phyloP scores from a whole-genome alignment of 2,797 vertebrate species.

The Rhinophrynus dorsalis region DNA sequence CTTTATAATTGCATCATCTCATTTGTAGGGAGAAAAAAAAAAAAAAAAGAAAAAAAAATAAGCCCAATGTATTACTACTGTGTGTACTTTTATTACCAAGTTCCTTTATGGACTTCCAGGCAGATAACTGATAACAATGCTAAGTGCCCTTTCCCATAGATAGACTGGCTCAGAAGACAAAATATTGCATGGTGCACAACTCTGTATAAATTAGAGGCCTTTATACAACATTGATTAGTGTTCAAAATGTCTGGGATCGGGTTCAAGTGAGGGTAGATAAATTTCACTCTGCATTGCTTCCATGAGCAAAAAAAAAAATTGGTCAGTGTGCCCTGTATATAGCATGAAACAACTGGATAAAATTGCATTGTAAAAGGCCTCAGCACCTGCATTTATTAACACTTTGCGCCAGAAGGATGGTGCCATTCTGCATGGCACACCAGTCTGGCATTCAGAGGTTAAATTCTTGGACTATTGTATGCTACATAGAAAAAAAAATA shows the following conservation, averaged over 20 bases:
- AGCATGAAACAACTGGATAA: slow-evolving; percentile 8
- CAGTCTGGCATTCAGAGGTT: too few relatives aligned
- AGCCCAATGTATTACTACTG: slow-evolving; percentile 61
- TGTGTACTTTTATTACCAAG: slow-evolving; percentile 47
- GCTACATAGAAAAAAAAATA: slow-evolving; percentile 51
- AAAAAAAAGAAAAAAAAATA: slow-evolving; percentile 57
- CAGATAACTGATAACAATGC: slow-evolving; percentile 53
- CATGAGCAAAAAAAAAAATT: slow-evolving; percentile 47
- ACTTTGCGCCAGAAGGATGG: too few relatives aligned
- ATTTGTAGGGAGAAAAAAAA: slow-evolving; percentile 50
- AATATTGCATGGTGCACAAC: slow-evolving; percentile 42
- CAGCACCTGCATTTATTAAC: slow-evolving; percentile 36
- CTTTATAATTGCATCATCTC: slow-evolving; percentile 73
- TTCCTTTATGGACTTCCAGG: slow-evolving; percentile 55
- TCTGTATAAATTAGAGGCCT: slow-evolving; percentile 52
- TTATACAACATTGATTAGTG: slow-evolving; percentile 52
- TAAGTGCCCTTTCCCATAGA: slow-evolving; percentile 46
- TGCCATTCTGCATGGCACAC: too few relatives aligned
- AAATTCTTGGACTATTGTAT: slow-evolving; percentile 30
- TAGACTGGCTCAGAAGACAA: slow-evolving; percentile 45
- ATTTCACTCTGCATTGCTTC: slow-evolving; percentile 52
- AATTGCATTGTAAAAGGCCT: slow-evolving; percentile 41
- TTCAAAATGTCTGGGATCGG: slow-evolving; percentile 47
- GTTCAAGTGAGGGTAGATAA: slow-evolving; percentile 43
- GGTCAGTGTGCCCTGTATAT: slow-evolving; percentile 36